phyloP scores from a whole-genome alignment of 2,797 vertebrate species.

The Lindbergichthys nudifrons region DNA sequence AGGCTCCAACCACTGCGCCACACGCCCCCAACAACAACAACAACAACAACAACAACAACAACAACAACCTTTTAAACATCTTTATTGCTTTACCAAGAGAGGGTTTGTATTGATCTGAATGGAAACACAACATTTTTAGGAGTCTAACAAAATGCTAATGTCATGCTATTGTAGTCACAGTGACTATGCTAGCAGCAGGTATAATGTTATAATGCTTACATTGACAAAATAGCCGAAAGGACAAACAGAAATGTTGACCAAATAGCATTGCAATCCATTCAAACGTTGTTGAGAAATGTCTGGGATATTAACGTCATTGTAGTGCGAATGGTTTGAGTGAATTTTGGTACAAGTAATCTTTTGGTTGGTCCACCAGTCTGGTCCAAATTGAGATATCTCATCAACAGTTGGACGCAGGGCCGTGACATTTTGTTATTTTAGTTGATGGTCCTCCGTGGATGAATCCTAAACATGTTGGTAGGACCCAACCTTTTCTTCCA shows the following conservation, averaged over 20 bases:
- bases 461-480: neutral
- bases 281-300: neutral
- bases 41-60: too few relatives aligned
- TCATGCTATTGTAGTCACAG: neutral
- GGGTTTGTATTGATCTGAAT: neutral
- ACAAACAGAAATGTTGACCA: neutral
- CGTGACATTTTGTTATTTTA: neutral
- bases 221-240: neutral
- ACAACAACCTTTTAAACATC: neutral
- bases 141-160: neutral
- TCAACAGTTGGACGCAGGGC: neutral
- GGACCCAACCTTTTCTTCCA: neutral
- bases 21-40: too few relatives aligned
- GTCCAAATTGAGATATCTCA: conserved; percentile 3
- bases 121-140: neutral
- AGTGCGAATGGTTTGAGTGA: neutral
- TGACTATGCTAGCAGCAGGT: neutral
- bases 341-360: neutral
- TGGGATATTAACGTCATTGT: neutral
- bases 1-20: too few relatives aligned
- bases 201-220: neutral
- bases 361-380: neutral
- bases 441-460: neutral
- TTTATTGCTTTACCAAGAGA: neutral
- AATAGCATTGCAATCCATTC: neutral